Conservation (phyloP, 2,888 invertebrate species). For the Papilio demoleus region DNA sequence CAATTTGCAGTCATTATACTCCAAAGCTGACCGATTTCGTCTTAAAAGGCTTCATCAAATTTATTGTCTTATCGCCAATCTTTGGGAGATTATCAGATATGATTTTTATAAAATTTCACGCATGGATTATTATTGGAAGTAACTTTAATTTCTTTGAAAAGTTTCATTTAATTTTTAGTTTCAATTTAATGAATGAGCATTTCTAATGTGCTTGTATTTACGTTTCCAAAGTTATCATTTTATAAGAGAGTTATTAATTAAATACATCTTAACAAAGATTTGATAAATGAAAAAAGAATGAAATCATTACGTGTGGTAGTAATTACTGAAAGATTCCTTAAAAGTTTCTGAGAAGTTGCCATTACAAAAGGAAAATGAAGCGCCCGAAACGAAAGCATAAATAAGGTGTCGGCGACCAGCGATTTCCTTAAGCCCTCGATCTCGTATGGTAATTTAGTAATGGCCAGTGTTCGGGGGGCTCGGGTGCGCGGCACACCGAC, state of each 20-base stretch:
- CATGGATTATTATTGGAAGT: background rate
- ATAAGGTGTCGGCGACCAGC: slow-evolving; percentile 21
- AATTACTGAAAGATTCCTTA: slow-evolving; percentile 31
- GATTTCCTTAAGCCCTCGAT: slow-evolving; percentile 24
- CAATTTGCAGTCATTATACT: slow-evolving; percentile 34
- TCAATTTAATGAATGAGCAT: no score
- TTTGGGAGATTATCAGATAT: slow-evolving; percentile 49
- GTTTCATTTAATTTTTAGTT: no score
- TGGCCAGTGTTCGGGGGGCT: slow-evolving; percentile 61
- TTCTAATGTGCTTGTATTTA: no score
- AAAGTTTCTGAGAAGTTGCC: slow-evolving; percentile 25
- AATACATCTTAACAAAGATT: no score
- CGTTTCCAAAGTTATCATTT: no score
- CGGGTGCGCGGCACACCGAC: slow-evolving; percentile 46
- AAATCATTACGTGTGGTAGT: slow-evolving; percentile 6
- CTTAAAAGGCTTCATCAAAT: slow-evolving; percentile 32
- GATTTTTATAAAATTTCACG: slow-evolving; percentile 35
- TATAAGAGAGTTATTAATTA: no score
- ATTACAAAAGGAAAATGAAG: slow-evolving; percentile 14
- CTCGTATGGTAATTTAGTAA: slow-evolving; percentile 63
- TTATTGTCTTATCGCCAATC: slow-evolving; percentile 27
- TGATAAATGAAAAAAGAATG: no score
- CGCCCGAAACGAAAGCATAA: slow-evolving; percentile 38
- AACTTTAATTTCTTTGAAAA: background rate
- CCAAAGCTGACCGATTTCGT: slow-evolving; percentile 23